Evolutionary conservation across 2,797 vertebrate species (phyloP).

Genomic region (Hoplostethus atlanticus): DNA sequence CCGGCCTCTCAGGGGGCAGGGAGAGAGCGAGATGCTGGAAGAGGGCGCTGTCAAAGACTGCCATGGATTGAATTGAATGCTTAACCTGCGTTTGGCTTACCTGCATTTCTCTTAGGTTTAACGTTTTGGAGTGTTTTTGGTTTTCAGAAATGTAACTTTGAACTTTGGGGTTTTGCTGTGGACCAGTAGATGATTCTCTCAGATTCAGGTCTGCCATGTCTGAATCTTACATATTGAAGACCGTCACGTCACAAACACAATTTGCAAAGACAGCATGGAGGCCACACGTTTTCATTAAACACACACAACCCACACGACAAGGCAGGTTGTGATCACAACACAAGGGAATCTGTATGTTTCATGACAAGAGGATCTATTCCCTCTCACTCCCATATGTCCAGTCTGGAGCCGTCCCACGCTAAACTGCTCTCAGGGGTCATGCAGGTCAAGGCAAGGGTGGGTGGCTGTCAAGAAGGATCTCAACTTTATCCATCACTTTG

Average conservation of each 20-base stretch:
- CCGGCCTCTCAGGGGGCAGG: not conserved
- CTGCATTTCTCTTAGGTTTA: not conserved
- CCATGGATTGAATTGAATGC: not conserved
- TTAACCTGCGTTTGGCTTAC: not conserved
- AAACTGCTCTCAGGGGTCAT: constrained; percentile 34
- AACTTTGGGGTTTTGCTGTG: not conserved
- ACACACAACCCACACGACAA: constrained; percentile 16
- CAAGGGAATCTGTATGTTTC: constrained; percentile 22
- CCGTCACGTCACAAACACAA: not conserved
- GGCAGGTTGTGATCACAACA: constrained; percentile 8
- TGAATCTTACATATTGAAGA: not conserved
- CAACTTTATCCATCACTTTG: constrained; percentile 53
- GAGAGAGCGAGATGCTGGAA: not conserved
- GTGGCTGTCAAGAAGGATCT: constrained; percentile 48
- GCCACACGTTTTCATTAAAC: constrained; percentile 10
- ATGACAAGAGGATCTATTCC: constrained; percentile 27
- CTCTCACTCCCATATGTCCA: constrained; percentile 24
- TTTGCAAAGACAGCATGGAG: constrained; percentile 29
- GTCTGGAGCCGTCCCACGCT: constrained; percentile 32
- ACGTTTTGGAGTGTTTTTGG: no score
- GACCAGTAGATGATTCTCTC: not conserved
- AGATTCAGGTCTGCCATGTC: not conserved
- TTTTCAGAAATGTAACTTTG: no score
- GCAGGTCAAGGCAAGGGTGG: constrained; percentile 25
- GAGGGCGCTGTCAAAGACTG: not conserved